Percentiles rank a stretch among this genome's conserved stretches.
Conservation (phyloP, 2,797 vertebrate species). For the Molossus alvarezi region DNA sequence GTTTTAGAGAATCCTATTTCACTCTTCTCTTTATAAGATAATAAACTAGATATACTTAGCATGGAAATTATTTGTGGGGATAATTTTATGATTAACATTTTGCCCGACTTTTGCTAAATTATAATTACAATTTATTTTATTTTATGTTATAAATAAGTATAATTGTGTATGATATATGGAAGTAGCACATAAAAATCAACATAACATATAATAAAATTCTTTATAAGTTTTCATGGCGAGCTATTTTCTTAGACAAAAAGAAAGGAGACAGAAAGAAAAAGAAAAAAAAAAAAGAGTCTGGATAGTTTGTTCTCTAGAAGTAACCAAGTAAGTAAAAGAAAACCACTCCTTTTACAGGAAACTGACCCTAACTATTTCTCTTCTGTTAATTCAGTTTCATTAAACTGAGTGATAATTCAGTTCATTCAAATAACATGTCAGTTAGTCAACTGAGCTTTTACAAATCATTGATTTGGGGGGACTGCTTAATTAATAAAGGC, state of each 20-base stretch:
- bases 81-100: background rate
- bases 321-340: background rate
- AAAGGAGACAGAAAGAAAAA: background rate
- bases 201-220: background rate
- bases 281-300: background rate
- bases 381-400: slow-evolving; percentile 21
- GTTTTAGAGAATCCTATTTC: background rate
- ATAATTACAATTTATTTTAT: background rate
- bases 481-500: background rate
- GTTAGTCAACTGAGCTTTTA: slow-evolving; percentile 54
- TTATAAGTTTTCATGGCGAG: background rate
- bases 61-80: background rate
- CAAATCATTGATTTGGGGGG: slow-evolving; percentile 23
- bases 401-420: slow-evolving; percentile 52
- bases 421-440: slow-evolving; percentile 33
- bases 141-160: background rate
- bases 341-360: background rate
- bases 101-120: too few relatives aligned
- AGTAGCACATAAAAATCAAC: background rate
- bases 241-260: background rate
- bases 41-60: background rate
- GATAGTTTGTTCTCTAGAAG: background rate
- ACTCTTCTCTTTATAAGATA: slow-evolving; percentile 4
- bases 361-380: background rate
- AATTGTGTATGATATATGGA: background rate